phyloP scores from a whole-genome alignment of 2,888 invertebrate genomes.

The Chloromyia formosa region DNA sequence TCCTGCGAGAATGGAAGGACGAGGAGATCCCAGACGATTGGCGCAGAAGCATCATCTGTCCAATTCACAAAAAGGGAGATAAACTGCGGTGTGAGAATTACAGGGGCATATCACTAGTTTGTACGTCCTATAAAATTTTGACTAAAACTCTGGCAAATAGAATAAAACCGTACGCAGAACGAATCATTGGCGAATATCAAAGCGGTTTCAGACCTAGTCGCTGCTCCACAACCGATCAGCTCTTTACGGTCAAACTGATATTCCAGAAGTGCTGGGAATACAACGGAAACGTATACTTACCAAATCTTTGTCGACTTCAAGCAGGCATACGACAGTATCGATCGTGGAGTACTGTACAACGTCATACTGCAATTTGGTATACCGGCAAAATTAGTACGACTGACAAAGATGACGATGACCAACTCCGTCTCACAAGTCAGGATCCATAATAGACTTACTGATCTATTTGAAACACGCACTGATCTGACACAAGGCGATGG shows the following conservation, averaged over 20 bases:
- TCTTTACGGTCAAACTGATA: not conserved
- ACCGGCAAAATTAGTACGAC: constrained; percentile 16
- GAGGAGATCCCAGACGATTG: constrained; percentile 34
- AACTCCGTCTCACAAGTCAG: not conserved
- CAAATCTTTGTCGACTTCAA: constrained; percentile 6
- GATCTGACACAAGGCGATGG: constrained; percentile 24
- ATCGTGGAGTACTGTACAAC: not conserved
- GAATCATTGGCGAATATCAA: constrained; percentile 36
- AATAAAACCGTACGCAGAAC: constrained; percentile 2
- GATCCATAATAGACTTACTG: not conserved
- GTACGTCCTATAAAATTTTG: constrained; percentile 18
- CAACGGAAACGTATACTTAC: constrained; percentile 13
- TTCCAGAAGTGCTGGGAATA: constrained; percentile 9
- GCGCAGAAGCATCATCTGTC: not conserved
- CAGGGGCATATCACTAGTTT: constrained; percentile 27
- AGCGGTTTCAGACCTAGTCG: constrained; percentile 12
- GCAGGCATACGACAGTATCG: constrained; percentile 28
- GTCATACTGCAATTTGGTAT: constrained; percentile 7
- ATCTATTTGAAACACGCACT: not conserved
- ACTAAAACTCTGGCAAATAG: constrained; percentile 17
- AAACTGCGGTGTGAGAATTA: constrained; percentile 31
- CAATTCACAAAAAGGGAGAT: constrained; percentile 34
- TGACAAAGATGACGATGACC: constrained; percentile 7
- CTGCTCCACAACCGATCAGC: constrained; percentile 18
- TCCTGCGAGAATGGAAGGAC: not conserved